These are phyloP conservation scores for Drosophila pseudotakahashii DNA, from an alignment of 2,888 invertebrate species.

Conservation along the genomic window DNA sequence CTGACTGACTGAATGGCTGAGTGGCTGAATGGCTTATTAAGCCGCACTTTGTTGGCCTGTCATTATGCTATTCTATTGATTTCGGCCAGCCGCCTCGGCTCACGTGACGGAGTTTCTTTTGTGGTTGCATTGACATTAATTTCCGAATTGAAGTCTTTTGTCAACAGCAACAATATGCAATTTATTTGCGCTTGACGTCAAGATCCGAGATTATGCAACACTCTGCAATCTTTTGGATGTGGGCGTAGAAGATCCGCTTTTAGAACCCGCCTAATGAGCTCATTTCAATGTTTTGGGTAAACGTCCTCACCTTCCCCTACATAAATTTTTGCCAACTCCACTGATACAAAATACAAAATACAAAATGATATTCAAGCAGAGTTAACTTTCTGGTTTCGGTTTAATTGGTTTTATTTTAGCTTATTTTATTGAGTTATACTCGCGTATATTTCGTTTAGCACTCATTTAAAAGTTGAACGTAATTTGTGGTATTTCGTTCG, in stretches of 20 bases:
- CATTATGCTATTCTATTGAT: conserved; percentile 59
- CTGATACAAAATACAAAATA: conserved; percentile 3
- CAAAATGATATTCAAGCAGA: conserved; percentile 14
- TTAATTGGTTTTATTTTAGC: conserved; percentile 54
- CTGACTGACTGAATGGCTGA: conserved; percentile 18
- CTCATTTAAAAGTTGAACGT: conserved; percentile 37
- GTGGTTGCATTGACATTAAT: conserved; percentile 71
- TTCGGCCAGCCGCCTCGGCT: conserved; percentile 26
- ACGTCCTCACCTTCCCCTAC: conserved; percentile 35
- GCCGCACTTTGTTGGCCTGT: conserved; percentile 36
- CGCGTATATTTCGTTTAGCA: conserved; percentile 16
- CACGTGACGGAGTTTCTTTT: conserved; percentile 66
- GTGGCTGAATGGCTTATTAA: conserved; percentile 37
- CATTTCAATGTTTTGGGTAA: conserved; percentile 54
- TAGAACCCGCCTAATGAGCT: conserved; percentile 58
- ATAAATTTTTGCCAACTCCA: conserved; percentile 36
- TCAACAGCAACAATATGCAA: conserved; percentile 38
- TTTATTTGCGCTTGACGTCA: conserved; percentile 19
- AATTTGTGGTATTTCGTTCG: conserved; percentile 36
- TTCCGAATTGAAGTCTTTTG: conserved; percentile 40
- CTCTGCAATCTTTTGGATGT: conserved; percentile 44
- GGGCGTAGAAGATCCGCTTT: conserved; percentile 59
- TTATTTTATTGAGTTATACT: conserved; percentile 22
- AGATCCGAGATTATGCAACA: conserved; percentile 60
- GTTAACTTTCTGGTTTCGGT: conserved; percentile 51